phyloP scores from a whole-genome alignment of 1,140 invertebrate genomes.

The Lasioglossum albipes region DNA sequence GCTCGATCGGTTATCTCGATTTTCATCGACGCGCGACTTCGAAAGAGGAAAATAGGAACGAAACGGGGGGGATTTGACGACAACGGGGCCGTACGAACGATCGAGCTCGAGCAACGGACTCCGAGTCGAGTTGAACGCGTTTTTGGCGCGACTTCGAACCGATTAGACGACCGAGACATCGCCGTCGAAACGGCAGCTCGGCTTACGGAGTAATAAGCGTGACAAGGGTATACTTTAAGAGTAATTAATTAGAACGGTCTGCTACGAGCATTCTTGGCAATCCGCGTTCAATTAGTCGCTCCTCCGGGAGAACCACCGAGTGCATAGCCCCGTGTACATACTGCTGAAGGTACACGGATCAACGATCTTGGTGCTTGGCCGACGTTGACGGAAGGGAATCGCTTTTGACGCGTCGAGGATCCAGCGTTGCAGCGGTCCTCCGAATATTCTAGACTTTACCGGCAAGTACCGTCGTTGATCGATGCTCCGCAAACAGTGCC shows the following conservation, averaged over 20 bases:
- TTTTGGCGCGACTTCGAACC: not conserved
- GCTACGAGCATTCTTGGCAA: constrained; percentile 30
- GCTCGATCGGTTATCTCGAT: too few relatives aligned
- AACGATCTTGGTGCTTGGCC: constrained; percentile 55
- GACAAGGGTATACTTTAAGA: constrained; percentile 29
- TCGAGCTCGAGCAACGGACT: too few relatives aligned
- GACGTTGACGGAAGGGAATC: constrained; percentile 58
- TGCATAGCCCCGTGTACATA: constrained; percentile 33
- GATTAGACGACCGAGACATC: constrained; percentile 2
- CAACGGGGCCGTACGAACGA: too few relatives aligned
- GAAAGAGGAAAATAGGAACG: too few relatives aligned
- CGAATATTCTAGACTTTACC: constrained; percentile 64
- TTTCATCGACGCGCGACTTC: too few relatives aligned
- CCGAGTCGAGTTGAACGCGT: not conserved
- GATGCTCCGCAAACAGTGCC: constrained; percentile 74
- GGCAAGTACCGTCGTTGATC: constrained; percentile 69
- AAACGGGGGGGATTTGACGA: too few relatives aligned
- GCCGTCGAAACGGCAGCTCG: constrained; percentile 5
- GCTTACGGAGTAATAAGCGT: constrained; percentile 33
- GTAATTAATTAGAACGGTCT: constrained; percentile 40
- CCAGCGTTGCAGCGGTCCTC: constrained; percentile 56
- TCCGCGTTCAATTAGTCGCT: constrained; percentile 34
- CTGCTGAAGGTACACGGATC: constrained; percentile 48
- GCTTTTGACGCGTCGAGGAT: constrained; percentile 66
- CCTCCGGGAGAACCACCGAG: constrained; percentile 46